Evolutionary conservation across 2,797 vertebrate genomes (phyloP).

Genomic region (Alca torda): DNA sequence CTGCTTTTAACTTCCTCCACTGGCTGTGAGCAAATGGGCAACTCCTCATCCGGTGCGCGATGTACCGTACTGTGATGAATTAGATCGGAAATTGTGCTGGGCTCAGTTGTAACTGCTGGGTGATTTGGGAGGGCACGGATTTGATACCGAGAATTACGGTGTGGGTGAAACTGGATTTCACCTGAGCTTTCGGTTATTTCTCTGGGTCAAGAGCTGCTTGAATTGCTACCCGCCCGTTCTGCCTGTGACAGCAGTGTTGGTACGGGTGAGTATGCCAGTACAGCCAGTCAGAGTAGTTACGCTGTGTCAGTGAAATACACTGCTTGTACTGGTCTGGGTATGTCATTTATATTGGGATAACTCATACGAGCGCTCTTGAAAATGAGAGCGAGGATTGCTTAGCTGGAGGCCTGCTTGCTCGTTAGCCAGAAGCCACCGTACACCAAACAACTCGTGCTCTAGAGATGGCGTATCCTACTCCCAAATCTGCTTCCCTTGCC

Average conservation of each 20-base stretch:
- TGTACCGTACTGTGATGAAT: background rate
- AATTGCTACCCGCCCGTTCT: background rate
- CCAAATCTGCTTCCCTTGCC: background rate
- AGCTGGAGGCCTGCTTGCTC: background rate
- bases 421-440: background rate
- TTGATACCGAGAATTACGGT: background rate
- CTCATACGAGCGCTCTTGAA: background rate
- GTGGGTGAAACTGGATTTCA: background rate
- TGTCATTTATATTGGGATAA: background rate
- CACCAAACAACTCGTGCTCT: background rate
- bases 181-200: background rate
- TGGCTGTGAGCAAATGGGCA: background rate
- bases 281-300: background rate
- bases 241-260: conserved; percentile 10
- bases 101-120: background rate
- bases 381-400: background rate
- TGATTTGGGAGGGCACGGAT: background rate
- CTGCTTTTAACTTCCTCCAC: background rate
- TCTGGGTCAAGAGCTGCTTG: background rate
- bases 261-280: background rate
- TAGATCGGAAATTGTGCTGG: background rate
- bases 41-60: background rate
- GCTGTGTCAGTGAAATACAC: background rate
- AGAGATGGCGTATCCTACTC: background rate
- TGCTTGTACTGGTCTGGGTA: background rate